phyloP scores from a whole-genome alignment of 1,140 invertebrate genomes.

The Acromyrmex echinatior region DNA sequence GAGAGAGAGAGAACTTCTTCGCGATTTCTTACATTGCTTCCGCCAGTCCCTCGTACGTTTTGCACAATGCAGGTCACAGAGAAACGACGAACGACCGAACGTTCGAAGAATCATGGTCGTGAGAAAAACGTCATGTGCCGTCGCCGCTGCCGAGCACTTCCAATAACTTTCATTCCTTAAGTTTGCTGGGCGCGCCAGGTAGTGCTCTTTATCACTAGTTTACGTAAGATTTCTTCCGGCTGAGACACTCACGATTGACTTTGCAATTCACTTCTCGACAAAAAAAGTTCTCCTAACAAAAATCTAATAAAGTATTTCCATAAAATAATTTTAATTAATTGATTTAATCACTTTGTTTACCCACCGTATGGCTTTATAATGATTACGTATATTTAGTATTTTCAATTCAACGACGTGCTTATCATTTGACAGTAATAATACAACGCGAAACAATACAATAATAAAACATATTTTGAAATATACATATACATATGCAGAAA shows the following conservation, averaged over 20 bases:
- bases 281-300: not conserved
- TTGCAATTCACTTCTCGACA: not conserved
- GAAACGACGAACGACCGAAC: constrained; percentile 27
- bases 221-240: constrained; percentile 15
- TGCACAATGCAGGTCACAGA: constrained; percentile 50
- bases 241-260: constrained; percentile 11
- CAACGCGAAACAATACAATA: constrained; percentile 8
- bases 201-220: constrained; percentile 35
- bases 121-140: constrained; percentile 51
- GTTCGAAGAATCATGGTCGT: constrained; percentile 49
- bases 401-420: not conserved
- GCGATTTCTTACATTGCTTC: constrained; percentile 47
- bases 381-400: constrained; percentile 4
- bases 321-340: not conserved
- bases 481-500: too few relatives aligned
- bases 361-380: not conserved
- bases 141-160: not conserved
- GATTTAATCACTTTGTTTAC: constrained; percentile 9
- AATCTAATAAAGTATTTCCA: constrained; percentile 10
- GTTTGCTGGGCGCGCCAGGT: constrained; percentile 10
- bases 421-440: not conserved
- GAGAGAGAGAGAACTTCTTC: not conserved
- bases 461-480: not conserved
- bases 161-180: constrained; percentile 57
- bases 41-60: constrained; percentile 5